Evolutionary conservation across 2,888 invertebrate species (phyloP).

Genomic region (Patella ulyssiponensis): DNA sequence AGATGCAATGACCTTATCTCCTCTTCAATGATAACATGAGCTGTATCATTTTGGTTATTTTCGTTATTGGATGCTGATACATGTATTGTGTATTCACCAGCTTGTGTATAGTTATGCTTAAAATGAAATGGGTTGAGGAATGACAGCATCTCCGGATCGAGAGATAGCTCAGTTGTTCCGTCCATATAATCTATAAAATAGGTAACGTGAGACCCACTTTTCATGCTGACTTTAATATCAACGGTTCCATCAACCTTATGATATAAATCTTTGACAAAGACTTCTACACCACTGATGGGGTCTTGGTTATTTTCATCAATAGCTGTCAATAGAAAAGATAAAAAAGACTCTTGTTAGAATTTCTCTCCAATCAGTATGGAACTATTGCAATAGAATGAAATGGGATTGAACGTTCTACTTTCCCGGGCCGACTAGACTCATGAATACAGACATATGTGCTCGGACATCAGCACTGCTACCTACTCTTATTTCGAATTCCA

Average conservation of each 20-base stretch:
- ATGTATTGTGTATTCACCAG: slow-evolving; percentile 36
- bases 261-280: slow-evolving; percentile 26
- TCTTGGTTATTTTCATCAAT: slow-evolving; percentile 46
- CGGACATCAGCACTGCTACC: neutral
- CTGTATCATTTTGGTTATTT: slow-evolving; percentile 23
- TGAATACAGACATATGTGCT: too few species aligned
- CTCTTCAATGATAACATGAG: slow-evolving; percentile 36
- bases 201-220: slow-evolving; percentile 48
- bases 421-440: too few species aligned
- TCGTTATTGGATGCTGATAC: slow-evolving; percentile 42
- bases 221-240: slow-evolving; percentile 33
- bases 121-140: slow-evolving; percentile 35
- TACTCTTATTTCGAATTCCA: neutral
- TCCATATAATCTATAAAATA: slow-evolving; percentile 46
- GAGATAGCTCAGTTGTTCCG: slow-evolving; percentile 25
- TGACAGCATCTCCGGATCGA: slow-evolving; percentile 38
- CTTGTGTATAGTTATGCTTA: slow-evolving; percentile 36
- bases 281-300: slow-evolving; percentile 30
- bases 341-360: neutral
- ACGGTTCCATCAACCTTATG: slow-evolving; percentile 35
- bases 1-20: slow-evolving; percentile 24
- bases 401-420: too few species aligned
- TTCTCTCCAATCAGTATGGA: too few species aligned
- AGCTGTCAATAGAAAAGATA: slow-evolving; percentile 33
- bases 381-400: too few species aligned